Evolutionary conservation across 2,797 vertebrate genomes (phyloP), one percentile per base, ranked within the genome.

Genomic region (Melanotaenia parkinsoni): DNA sequence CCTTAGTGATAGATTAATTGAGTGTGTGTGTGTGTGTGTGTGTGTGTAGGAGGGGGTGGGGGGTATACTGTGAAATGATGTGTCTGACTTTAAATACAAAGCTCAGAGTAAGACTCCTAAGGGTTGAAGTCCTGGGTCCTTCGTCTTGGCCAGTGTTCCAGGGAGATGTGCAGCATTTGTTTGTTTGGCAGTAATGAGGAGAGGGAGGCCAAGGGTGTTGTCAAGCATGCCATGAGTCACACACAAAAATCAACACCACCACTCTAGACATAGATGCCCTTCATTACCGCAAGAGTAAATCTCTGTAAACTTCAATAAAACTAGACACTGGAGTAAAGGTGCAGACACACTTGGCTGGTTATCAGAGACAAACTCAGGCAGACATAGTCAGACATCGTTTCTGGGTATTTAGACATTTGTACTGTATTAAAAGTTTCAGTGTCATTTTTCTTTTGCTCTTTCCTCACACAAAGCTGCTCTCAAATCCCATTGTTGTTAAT

Each of bases 181-280:
- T 89, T 84, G 83, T 84, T 76, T 83, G 81, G 72, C 83, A 67
- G 79, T 91, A 92, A 92, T 90, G 83, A 89, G 88, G 51, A 77
- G 76, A 77, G 43, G 72, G 69, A 88, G 82, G 83, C 68, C 37
- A 1, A 4, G 47, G 70, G 82, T 74, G 82, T 74, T 84, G 75
- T 82, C 81, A 83, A 82, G 68, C 69, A 30, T 78, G 63, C 60
- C 75, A 67, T 26, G 32, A 79, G 72, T 75, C 26, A 68, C 67
- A 62, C 69, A 65, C 30, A 70, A 72, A 54, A 38, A 38, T 51
- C 30, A 16, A 53, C 11, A 37, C 71, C 66, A 63, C 57, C 71
- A 57, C 51, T 67, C 61, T n/a, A 16, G 69, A 60, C 35, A 54
- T 71, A 75, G 54, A 68, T 67, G 72, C 59, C 75, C 74, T 84